A percentile compares a stretch with the other conserved stretches of the same genome.
Evolutionary conservation across 37 sponge, comb jelly and placozoan species (phyloP).

Genomic region (Chondrilla cf. caribensis): DNA sequence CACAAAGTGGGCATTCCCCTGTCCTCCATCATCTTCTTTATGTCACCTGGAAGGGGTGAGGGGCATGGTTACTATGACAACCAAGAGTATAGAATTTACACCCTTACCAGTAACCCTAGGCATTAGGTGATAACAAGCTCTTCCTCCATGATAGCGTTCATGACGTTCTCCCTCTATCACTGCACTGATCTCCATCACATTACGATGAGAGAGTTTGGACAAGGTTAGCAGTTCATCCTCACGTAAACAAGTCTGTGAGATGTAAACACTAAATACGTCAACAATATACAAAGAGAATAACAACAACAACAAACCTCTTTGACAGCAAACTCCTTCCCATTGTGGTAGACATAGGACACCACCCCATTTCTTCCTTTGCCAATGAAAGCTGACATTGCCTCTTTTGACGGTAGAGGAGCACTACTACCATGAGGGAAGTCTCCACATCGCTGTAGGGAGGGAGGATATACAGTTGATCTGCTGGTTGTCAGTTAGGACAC

Average conservation of each 20-base stretch:
- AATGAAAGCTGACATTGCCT: background rate
- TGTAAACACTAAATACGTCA: too few relatives aligned
- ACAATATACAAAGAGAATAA: too few relatives aligned
- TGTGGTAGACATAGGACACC: background rate
- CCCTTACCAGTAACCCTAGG: conserved; percentile 5
- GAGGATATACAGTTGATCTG: too few relatives aligned
- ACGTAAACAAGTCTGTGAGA: background rate
- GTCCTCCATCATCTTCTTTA: background rate
- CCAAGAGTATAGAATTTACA: background rate
- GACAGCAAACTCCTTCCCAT: conserved; percentile 21
- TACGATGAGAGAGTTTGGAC: background rate
- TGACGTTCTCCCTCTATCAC: background rate
- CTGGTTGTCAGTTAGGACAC: too few relatives aligned
- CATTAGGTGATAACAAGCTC: background rate
- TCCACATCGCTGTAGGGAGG: background rate
- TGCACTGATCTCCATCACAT: conserved; percentile 14
- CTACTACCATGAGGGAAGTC: background rate
- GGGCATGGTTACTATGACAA: background rate
- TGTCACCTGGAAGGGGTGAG: background rate
- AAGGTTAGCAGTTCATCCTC: background rate
- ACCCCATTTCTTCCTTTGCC: conserved; percentile 16
- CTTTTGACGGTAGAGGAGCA: conserved; percentile 6
- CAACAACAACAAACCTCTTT: background rate
- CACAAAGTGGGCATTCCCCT: background rate
- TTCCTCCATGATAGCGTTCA: background rate